Evolutionary conservation across 2,888 invertebrate genomes (phyloP).

Genomic region (Acholoe squamosa): DNA sequence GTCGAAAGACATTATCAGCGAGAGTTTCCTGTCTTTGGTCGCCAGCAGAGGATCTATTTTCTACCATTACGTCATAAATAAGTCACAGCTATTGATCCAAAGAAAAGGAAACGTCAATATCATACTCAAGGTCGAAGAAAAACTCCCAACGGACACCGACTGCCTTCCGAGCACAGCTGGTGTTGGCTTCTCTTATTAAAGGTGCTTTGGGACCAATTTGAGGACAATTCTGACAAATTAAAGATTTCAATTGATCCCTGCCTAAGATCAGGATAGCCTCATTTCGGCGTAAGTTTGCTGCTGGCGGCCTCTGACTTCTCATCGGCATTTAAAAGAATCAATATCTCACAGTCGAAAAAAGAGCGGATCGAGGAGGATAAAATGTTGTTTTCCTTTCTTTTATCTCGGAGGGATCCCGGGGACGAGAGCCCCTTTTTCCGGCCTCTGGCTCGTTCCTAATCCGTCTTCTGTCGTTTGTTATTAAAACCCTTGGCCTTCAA

Average conservation of each 20-base stretch:
- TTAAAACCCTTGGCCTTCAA: conserved; percentile 58
- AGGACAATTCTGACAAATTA: conserved; percentile 58
- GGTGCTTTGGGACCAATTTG: conserved; percentile 49
- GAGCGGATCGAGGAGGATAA: conserved; percentile 14
- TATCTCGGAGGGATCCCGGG: conserved; percentile 40
- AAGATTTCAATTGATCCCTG: conserved; percentile 61
- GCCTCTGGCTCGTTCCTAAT: background rate
- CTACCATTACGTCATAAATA: conserved; percentile 49
- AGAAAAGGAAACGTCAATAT: conserved; percentile 52
- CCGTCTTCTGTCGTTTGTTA: conserved; percentile 52
- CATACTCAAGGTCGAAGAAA: background rate
- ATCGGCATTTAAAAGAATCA: conserved; percentile 46
- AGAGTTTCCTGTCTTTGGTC: conserved; percentile 47
- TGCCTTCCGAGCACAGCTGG: conserved; percentile 32
- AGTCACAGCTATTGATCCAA: conserved; percentile 50
- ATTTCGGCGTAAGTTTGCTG: background rate
- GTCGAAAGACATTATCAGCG: conserved; percentile 28
- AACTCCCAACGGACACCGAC: conserved; percentile 5
- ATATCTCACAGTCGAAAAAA: conserved; percentile 24
- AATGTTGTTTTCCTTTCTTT: conserved; percentile 57
- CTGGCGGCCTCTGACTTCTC: conserved; percentile 42
- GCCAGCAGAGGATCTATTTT: conserved; percentile 45
- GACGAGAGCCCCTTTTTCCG: conserved; percentile 20
- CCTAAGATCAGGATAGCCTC: conserved; percentile 49
- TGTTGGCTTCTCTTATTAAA: conserved; percentile 36